These are phyloP conservation scores for Rotaria socialis DNA, from an alignment of 2,888 invertebrate species.

Conservation along the genomic window DNA sequence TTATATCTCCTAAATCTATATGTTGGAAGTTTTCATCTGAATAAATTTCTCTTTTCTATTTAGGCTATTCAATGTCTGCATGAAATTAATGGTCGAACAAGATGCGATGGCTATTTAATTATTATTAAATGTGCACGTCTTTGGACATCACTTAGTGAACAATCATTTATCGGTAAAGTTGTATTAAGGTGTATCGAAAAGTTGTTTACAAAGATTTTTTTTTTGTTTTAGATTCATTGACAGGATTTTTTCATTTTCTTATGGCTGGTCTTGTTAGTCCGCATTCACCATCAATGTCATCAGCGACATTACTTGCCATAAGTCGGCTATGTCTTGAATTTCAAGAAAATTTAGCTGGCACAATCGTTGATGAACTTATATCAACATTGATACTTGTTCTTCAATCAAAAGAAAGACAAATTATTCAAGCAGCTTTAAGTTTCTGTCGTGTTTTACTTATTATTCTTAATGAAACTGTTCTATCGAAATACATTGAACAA, in stretches of 20 bases:
- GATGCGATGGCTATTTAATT: neutral
- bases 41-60: neutral
- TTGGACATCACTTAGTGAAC: neutral
- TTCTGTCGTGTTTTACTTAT: constrained; percentile 23
- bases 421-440: constrained; percentile 41
- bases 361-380: constrained; percentile 38
- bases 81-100: neutral
- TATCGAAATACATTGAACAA: constrained; percentile 2
- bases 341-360: constrained; percentile 44
- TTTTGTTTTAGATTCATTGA: constrained; percentile 38
- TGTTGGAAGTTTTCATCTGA: too few relatives aligned
- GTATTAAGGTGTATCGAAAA: neutral
- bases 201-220: neutral
- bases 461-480: neutral
- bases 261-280: constrained; percentile 45
- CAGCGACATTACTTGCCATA: constrained; percentile 43
- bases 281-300: constrained; percentile 43
- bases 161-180: neutral
- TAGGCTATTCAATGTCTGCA: constrained; percentile 11
- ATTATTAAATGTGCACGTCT: constrained; percentile 5
- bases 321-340: constrained; percentile 40
- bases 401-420: constrained; percentile 42
- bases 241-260: constrained; percentile 40
- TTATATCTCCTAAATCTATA: too few relatives aligned
- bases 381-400: constrained; percentile 40